These are phyloP conservation scores for Liposcelis brunnea DNA, from an alignment of 2,888 invertebrate species.

Conservation along the genomic window DNA sequence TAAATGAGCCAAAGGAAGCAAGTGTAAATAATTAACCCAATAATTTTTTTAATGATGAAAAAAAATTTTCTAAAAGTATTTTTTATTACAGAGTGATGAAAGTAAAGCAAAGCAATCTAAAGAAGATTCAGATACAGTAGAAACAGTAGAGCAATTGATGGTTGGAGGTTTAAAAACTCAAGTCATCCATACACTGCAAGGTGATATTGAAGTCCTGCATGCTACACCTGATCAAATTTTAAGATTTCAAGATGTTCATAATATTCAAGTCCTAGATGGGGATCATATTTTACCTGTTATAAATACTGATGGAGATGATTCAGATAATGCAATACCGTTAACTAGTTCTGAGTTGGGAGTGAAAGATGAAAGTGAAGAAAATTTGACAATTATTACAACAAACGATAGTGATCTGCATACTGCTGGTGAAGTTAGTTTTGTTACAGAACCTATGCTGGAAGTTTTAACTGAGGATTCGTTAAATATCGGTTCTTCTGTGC, in stretches of 20 bases:
- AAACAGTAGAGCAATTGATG: not conserved
- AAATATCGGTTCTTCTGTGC: too few species aligned
- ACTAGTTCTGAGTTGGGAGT: not conserved
- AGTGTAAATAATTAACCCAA: too few species aligned
- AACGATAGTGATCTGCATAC: not conserved
- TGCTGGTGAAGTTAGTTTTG: conserved; percentile 1
- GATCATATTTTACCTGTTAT: conserved; percentile 16
- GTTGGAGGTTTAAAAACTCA: not conserved
- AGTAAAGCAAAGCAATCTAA: not conserved
- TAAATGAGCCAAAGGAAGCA: conserved; percentile 15
- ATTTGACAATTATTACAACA: not conserved
- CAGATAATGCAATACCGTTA: not conserved
- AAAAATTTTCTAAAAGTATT: too few species aligned
- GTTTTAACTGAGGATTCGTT: not conserved
- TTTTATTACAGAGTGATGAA: conserved; percentile 7
- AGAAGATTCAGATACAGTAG: not conserved
- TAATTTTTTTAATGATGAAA: too few species aligned
- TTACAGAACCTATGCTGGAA: conserved; percentile 6
- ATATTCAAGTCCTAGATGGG: conserved; percentile 15
- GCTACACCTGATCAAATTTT: conserved; percentile 16
- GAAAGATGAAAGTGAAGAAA: not conserved
- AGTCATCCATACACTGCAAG: conserved; percentile 15
- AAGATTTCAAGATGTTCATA: conserved; percentile 15
- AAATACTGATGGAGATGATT: not conserved
- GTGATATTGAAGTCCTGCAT: conserved; percentile 16